Conservation (phyloP, 2,113 vertebrate genomes). For the Empidonax alnorum region DNA sequence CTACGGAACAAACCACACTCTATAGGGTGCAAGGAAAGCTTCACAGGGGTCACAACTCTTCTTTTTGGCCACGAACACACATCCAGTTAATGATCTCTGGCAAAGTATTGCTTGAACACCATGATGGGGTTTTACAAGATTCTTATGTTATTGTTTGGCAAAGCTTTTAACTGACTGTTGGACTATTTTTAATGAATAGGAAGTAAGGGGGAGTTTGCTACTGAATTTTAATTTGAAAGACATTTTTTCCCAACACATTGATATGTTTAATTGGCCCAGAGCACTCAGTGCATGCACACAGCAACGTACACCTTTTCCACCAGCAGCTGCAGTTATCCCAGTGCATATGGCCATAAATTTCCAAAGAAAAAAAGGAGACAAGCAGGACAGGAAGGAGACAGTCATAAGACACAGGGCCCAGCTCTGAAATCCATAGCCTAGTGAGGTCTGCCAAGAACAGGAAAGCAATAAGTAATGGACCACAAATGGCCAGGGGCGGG, state of each 20-base stretch:
- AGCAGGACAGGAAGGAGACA: neutral
- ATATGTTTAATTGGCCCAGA: neutral
- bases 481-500: neutral
- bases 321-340: neutral
- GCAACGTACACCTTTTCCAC: neutral
- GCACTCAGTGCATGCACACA: neutral
- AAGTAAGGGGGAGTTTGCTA: neutral
- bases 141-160: constrained; percentile 1
- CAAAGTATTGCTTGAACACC: neutral
- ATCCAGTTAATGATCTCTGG: neutral
- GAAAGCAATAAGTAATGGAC: neutral
- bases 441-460: neutral
- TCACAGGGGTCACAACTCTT: neutral
- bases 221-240: constrained; percentile 19
- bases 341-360: neutral
- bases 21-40: neutral
- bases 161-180: neutral
- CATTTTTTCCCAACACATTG: neutral
- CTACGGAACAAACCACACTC: neutral
- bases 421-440: neutral
- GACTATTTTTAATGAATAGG: constrained; percentile 20
- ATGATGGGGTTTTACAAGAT: neutral
- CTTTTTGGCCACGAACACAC: neutral
- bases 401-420: neutral
- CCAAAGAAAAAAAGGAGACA: neutral